A percentile compares a stretch with the other conserved stretches of the same genome.
Evolutionary conservation across 2,888 invertebrate species (phyloP).

Genomic region (Tipula lateralis): DNA sequence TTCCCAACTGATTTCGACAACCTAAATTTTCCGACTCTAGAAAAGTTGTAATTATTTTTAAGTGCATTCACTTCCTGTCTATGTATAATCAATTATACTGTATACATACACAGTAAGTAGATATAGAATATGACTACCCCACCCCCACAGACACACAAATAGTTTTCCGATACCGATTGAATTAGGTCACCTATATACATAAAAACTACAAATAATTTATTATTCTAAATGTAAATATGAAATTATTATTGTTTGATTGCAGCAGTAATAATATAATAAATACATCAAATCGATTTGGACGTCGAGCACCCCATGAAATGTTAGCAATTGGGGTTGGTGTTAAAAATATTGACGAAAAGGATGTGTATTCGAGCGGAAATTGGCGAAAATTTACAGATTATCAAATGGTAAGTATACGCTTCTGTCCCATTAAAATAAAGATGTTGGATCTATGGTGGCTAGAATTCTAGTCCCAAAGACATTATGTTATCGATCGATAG

Average conservation of each 20-base stretch:
- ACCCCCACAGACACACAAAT: background rate
- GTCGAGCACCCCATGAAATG: slow-evolving; percentile 38
- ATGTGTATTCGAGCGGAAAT: slow-evolving; percentile 24
- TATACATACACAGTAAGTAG: background rate
- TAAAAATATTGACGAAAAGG: slow-evolving; percentile 30
- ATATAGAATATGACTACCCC: background rate
- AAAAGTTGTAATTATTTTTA: background rate
- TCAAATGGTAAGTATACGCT: background rate
- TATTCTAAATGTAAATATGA: background rate
- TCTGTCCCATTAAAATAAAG: no score
- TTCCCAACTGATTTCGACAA: background rate
- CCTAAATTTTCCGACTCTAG: background rate
- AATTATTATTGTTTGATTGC: background rate
- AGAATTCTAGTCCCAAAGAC: no score
- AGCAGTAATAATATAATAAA: slow-evolving; percentile 3
- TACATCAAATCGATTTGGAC: slow-evolving; percentile 31
- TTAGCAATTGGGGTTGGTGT: slow-evolving; percentile 37
- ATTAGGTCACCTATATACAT: background rate
- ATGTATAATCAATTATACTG: background rate
- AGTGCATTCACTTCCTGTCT: background rate
- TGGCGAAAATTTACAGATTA: background rate
- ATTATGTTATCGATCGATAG: background rate
- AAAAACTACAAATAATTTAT: no score
- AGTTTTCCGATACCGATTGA: background rate
- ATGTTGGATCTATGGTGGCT: no score